Conservation (phyloP, 1,140 invertebrate species). For the Euura saliciscinereae region DNA sequence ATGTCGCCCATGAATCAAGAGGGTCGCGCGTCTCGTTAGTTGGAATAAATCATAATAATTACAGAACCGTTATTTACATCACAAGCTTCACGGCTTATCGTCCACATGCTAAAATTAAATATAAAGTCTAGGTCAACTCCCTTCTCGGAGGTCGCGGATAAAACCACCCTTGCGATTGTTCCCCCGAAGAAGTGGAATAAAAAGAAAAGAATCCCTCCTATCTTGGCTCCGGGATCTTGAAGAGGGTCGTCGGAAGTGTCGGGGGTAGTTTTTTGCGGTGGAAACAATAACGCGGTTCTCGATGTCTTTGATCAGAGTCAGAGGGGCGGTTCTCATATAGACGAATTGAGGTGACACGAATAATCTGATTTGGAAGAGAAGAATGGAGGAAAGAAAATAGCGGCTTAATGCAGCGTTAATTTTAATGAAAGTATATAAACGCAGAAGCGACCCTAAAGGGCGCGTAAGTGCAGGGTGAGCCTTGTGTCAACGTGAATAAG, state of each 20-base stretch:
- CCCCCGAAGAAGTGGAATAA: no score
- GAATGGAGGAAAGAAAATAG: no score
- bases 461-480: background rate
- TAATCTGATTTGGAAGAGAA: no score
- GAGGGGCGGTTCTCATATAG: no score
- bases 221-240: background rate
- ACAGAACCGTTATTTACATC: background rate
- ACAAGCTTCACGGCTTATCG: background rate
- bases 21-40: background rate
- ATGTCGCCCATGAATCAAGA: background rate
- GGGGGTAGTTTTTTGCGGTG: background rate
- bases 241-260: background rate
- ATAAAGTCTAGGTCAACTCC: no score
- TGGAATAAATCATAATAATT: conserved; percentile 1
- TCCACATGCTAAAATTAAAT: background rate
- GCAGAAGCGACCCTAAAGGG: background rate
- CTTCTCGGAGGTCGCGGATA: no score
- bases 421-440: no score
- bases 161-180: no score
- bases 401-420: no score
- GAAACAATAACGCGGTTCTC: background rate
- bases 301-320: background rate
- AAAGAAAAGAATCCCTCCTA: background rate
- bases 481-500: background rate
- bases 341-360: no score